Conservation (phyloP, 2,113 vertebrate genomes). For the Engystomops pustulosus region DNA sequence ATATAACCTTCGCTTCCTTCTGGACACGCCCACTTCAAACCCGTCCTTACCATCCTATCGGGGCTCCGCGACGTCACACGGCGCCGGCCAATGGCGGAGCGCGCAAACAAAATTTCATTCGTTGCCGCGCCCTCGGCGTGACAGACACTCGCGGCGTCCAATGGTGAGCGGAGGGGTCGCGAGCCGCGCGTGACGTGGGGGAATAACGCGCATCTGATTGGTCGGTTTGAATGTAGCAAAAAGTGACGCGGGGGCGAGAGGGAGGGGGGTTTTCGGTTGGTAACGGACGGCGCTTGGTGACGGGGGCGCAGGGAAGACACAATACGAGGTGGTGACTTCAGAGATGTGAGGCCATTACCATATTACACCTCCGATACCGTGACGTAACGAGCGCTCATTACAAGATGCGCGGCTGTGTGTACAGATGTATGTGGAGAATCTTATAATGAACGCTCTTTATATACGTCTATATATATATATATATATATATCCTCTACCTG, state of each 20-base stretch:
- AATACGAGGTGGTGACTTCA: too few relatives aligned
- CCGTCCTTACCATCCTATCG: background rate
- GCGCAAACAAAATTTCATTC: background rate
- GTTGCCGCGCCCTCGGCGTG: background rate
- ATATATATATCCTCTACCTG: too few relatives aligned
- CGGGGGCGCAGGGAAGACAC: too few relatives aligned
- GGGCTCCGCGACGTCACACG: background rate
- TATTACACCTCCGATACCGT: too few relatives aligned
- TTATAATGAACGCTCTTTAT: too few relatives aligned
- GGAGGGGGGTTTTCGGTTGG: background rate
- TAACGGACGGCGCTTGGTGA: too few relatives aligned
- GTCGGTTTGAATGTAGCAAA: slow-evolving; percentile 37
- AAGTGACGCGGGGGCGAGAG: background rate
- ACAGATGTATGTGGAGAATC: too few relatives aligned
- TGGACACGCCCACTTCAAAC: background rate
- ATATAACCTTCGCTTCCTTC: slow-evolving; percentile 49
- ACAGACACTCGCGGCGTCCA: background rate
- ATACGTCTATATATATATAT: too few relatives aligned
- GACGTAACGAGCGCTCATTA: too few relatives aligned
- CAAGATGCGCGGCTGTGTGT: too few relatives aligned
- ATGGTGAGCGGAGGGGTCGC: background rate
- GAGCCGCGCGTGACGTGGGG: too few relatives aligned
- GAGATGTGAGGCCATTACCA: too few relatives aligned
- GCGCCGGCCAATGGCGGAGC: background rate
- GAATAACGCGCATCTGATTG: background rate